Evolutionary conservation across 2,113 vertebrate genomes (phyloP), one percentile per base, ranked within the genome.

Genomic region (Antechinus flavipes): DNA sequence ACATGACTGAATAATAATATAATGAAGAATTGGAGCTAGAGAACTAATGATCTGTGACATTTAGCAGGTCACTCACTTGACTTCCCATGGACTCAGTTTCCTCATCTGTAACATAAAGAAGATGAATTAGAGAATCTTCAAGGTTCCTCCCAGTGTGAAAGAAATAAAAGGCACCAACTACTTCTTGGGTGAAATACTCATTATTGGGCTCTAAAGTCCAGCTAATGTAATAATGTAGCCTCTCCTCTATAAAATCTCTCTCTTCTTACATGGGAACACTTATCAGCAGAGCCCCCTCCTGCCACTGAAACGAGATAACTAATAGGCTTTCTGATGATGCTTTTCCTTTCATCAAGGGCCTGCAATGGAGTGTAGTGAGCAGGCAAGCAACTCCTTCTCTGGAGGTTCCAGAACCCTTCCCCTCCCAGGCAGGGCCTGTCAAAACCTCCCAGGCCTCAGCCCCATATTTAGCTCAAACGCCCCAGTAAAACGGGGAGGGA

Each of bases 401-500:
- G 35, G 89, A 95, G 94, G 84, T 26, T 93, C 97, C 93, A 30
- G 61, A 94, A 95, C 46, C n/a, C 54, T 49, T 93, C 27, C 92
- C 58, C 90, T 92, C 96, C 91, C 58, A 35, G 94, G 68, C 89
- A 9, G 96, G 1, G 92, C 27, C 26, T 26, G 0, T 97, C 97
- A 97, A 96, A 98, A 96, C 94, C 94, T 91, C 95, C 93, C 50
- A 92, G 96, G 95, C 68, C 98, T 97, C 94, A 61, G 94, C 96
- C 94, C 84, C 95, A 91, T 97, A 97, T 98, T 98, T 97, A 98
- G 96, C 98, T 97, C 97, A 98, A 98, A 98, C 89, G 97, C 93
- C 93, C 90, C n/a, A 98, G 97, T 93, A 94, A 97, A 97, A 98
- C 98, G 97, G 97, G 97, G 96, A 98, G 98, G 98, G 98, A 98